Conservation (phyloP, 2,888 invertebrate genomes). For the Melipona bicolor region DNA sequence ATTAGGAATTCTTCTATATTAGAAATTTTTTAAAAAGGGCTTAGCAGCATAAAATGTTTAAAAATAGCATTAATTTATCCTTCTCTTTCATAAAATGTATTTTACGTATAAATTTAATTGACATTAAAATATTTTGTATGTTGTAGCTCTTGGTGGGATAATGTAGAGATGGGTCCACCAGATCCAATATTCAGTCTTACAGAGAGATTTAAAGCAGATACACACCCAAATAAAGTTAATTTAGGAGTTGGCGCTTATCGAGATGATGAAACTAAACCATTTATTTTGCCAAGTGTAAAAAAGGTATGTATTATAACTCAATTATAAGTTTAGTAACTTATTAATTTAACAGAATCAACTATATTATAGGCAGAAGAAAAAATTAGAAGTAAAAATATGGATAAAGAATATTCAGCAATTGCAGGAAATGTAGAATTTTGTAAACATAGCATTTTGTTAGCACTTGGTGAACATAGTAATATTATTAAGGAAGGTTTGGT, state of each 20-base stretch:
- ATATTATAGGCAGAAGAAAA: constrained; percentile 91
- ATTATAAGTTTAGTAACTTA: background rate
- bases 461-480: constrained; percentile 92
- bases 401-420: constrained; percentile 98
- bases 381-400: constrained; percentile 88
- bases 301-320: constrained; percentile 84
- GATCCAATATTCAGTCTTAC: constrained; percentile 99
- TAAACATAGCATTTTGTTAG: constrained; percentile 92
- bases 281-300: constrained; percentile 94
- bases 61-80: background rate
- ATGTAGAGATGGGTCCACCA: constrained; percentile 98
- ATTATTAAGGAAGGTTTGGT: constrained; percentile 90
- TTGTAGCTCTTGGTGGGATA: constrained; percentile 92
- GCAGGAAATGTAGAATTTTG: constrained; percentile 94
- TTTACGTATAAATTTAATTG: background rate
- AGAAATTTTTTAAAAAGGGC: background rate
- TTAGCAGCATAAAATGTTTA: background rate
- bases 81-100: background rate
- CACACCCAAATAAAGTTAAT: constrained; percentile 97
- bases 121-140: constrained; percentile 22
- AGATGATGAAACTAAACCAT: constrained; percentile 98
- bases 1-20: background rate
- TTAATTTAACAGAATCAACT: constrained; percentile 7
- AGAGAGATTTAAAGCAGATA: constrained; percentile 97
- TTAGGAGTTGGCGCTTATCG: constrained; percentile 98